Base-by-base conservation (phyloP, 2,888 invertebrate species). In the Polia nebulosa region DNA sequence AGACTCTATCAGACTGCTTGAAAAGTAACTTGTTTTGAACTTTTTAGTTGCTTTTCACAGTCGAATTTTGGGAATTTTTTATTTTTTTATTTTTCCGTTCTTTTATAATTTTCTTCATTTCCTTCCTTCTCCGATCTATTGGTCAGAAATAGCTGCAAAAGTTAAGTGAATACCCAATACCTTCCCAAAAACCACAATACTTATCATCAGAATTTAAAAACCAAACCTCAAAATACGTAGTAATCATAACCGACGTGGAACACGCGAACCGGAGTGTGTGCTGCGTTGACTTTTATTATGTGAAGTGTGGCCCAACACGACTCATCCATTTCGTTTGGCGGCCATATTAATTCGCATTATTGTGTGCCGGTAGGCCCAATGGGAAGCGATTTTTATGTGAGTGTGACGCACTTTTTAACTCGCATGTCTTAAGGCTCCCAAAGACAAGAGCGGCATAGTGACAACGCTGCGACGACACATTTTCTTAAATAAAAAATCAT, bases 251-350 rank as follows among this genome's bases (percentile, higher is more conserved):
- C 22, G 44, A 41, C 39, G 9, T 27, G 20, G 7, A 44, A 64
- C 60, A 74, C 57, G 80, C 57, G 8, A 62, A 36, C 2, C n/a
- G 20, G 36, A 58, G 67, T 36, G 22, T n/a, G 44, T 20, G 9
- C n/a, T n/a, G 15, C 45, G 17, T 25, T 29, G 52, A 58, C 45
- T 61, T 71, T 76, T 69, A 76, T 63, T 41, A 47, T 20, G 56
- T 61, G 17, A 68, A 67, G 69, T 67, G 56, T 67, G 73, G 27
- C 44, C 15, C 47, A 27, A 70, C 69, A 66, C 64, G 78, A 39
- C 34, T 60, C 74, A 45, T 74, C 66, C 74, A 81, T 78, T 79
- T 53, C 63, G 22, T 63, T 64, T 36, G 49, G 29, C 17, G n/a
- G 55, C 32, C 49, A 59, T 62, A 47, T 65, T 62, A 62, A 67